Conservation (phyloP, 2,888 invertebrate species). For the Blera fallax region DNA sequence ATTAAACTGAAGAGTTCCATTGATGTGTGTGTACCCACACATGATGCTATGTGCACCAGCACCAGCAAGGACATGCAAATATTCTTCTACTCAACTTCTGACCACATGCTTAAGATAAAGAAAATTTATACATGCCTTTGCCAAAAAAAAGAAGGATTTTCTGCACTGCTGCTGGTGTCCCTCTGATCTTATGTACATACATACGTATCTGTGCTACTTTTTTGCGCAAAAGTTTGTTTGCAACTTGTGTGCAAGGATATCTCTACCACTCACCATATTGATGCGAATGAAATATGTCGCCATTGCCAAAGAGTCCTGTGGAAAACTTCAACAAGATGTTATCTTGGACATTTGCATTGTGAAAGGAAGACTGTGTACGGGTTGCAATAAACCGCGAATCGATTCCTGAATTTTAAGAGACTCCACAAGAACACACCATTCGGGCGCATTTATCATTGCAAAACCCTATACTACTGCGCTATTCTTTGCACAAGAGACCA, state of each 20-base stretch:
- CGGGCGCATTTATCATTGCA: slow-evolving; percentile 66
- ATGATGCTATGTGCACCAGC: background rate
- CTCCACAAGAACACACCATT: slow-evolving; percentile 42
- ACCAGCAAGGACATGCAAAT: slow-evolving; percentile 44
- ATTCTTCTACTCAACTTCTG: slow-evolving; percentile 32
- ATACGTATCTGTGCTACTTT: background rate
- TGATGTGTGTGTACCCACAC: background rate
- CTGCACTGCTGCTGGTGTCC: background rate
- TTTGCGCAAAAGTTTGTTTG: slow-evolving; percentile 44
- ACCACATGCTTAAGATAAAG: slow-evolving; percentile 55
- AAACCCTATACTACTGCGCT: background rate
- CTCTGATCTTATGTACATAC: too few relatives aligned
- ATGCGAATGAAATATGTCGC: slow-evolving; percentile 67
- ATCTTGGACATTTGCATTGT: slow-evolving; percentile 68
- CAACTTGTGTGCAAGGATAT: slow-evolving; percentile 23
- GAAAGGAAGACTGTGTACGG: background rate
- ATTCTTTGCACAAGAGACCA: slow-evolving; percentile 34
- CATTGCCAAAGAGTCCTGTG: slow-evolving; percentile 11
- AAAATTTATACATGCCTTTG: slow-evolving; percentile 34
- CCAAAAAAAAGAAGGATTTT: background rate
- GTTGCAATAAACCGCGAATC: slow-evolving; percentile 67
- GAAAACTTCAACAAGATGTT: slow-evolving; percentile 63
- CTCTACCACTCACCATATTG: slow-evolving; percentile 26
- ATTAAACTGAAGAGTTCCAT: slow-evolving; percentile 40
- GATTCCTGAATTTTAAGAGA: slow-evolving; percentile 69